These are phyloP conservation scores for Benitochromis conjunctus DNA, from an alignment of 2,113 vertebrate genomes.

Conservation along the genomic window DNA sequence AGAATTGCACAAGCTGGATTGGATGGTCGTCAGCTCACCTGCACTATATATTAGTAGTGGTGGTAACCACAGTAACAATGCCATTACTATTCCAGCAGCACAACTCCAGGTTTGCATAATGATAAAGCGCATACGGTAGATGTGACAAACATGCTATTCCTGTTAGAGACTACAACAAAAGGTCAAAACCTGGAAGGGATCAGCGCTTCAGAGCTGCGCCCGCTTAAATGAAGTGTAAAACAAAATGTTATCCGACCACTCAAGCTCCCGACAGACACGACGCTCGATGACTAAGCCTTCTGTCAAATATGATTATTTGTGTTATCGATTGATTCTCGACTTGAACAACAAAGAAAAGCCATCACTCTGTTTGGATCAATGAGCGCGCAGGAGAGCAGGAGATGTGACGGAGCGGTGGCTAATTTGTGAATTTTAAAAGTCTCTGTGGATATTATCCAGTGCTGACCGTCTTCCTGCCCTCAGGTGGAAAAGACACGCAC, in stretches of 20 bases:
- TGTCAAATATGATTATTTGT: neutral
- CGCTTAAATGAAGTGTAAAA: neutral
- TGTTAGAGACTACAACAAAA: neutral
- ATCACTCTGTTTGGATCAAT: neutral
- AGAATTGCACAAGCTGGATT: slow-evolving; percentile 21
- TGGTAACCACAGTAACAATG: slow-evolving; percentile 60
- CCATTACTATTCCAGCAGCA: slow-evolving; percentile 48
- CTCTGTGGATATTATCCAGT: neutral
- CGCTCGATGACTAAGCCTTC: neutral
- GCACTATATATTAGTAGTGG: slow-evolving; percentile 36
- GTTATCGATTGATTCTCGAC: neutral
- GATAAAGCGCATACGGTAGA: neutral
- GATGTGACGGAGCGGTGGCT: neutral
- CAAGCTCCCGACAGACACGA: neutral
- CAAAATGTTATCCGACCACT: neutral
- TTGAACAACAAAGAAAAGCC: neutral
- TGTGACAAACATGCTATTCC: neutral
- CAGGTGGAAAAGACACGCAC: slow-evolving; percentile 20
- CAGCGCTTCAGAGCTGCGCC: neutral
- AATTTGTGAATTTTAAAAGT: slow-evolving; percentile 35
- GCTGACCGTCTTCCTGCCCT: slow-evolving; percentile 1
- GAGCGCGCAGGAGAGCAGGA: neutral
- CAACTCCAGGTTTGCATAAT: neutral
- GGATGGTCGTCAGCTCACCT: slow-evolving; percentile 46
- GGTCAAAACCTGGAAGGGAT: neutral